Evolutionary conservation across 2,888 invertebrate species (phyloP).

Genomic region (Drosophila multiciliata): DNA sequence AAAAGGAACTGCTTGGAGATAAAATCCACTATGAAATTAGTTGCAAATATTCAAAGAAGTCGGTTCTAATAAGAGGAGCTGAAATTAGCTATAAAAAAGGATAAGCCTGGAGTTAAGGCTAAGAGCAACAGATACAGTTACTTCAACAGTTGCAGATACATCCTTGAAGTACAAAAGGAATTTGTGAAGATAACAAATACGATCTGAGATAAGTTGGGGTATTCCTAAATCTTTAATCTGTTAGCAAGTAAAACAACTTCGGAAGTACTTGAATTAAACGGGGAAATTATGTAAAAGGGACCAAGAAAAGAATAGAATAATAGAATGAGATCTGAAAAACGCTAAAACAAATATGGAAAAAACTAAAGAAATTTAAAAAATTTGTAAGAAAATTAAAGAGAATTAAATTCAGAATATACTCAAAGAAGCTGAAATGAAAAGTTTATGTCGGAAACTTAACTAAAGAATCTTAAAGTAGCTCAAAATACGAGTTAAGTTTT

Average conservation of each 20-base stretch:
- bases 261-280: background rate
- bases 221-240: background rate
- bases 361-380: constrained; percentile 5
- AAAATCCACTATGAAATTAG: background rate
- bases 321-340: too few relatives aligned
- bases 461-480: background rate
- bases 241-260: background rate
- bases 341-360: background rate
- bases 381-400: background rate
- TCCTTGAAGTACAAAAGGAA: background rate
- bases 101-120: background rate
- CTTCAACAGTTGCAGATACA: background rate
- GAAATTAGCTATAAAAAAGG: background rate
- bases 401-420: background rate
- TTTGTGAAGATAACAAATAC: background rate
- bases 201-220: background rate
- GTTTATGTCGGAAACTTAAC: background rate
- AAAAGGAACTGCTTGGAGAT: background rate
- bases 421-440: background rate
- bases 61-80: background rate
- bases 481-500: background rate
- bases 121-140: background rate
- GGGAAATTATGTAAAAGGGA: background rate
- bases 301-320: too few relatives aligned
- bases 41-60: background rate